phyloP scores from a whole-genome alignment of 1,140 invertebrate genomes.

The Drosophila mayri region DNA sequence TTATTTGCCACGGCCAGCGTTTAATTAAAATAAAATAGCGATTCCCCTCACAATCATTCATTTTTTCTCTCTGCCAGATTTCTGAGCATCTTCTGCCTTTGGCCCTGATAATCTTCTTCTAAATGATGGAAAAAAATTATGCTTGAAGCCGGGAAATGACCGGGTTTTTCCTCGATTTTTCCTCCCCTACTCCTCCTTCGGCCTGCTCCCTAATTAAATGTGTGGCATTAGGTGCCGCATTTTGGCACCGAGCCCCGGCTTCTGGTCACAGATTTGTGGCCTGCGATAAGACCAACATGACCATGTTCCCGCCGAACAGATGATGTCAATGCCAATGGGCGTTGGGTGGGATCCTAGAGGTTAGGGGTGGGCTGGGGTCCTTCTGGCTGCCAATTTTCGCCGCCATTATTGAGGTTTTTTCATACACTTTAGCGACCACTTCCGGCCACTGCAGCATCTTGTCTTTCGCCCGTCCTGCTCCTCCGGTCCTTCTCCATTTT shows the following conservation, averaged over 20 bases:
- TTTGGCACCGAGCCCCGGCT: constrained; percentile 51
- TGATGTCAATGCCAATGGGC: constrained; percentile 47
- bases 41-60: constrained; percentile 31
- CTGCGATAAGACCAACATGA: constrained; percentile 48
- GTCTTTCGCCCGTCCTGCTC: constrained; percentile 24
- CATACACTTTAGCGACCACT: constrained; percentile 60
- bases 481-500: constrained; percentile 28
- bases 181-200: not conserved
- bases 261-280: constrained; percentile 50
- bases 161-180: constrained; percentile 29
- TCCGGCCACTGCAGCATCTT: constrained; percentile 33
- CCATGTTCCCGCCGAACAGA: constrained; percentile 35
- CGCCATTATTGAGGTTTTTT: constrained; percentile 61
- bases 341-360: not conserved
- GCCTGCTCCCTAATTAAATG: constrained; percentile 53
- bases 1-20: constrained; percentile 17
- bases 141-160: constrained; percentile 20
- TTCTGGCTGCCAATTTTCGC: constrained; percentile 52
- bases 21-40: constrained; percentile 70
- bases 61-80: constrained; percentile 22
- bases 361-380: constrained; percentile 15
- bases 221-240: constrained; percentile 63
- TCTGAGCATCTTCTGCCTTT: constrained; percentile 24
- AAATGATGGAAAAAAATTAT: constrained; percentile 66
- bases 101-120: constrained; percentile 60